Evolutionary conservation across 2,113 vertebrate genomes (phyloP), one percentile per base, ranked within the genome.

Genomic region (Aptenodytes forsteri): DNA sequence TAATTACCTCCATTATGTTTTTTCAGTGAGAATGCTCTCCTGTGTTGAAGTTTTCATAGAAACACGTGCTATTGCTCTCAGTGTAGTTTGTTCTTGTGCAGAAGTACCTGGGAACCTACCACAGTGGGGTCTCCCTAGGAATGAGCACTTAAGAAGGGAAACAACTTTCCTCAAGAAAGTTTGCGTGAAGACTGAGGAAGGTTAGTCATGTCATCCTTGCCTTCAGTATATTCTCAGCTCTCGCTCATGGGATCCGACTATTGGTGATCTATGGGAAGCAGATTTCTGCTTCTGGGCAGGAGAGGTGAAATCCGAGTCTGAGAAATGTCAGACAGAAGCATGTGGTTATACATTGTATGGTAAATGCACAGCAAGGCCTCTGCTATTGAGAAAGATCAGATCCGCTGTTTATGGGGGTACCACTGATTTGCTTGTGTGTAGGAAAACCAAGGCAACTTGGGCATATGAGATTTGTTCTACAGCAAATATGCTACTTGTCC

Each of bases 131-230:
- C 6, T 49, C 30, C 25, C 47, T 85, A 36, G 44, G 40, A 75
- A 58, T 23, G 13, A 21, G 13, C 12, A 2, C 20, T 19, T 73
- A 44, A 78, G 52, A 78, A 84, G 11, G 16, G n/a, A 73, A 85
- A 50, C 7, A 82, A 34, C 34, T 70, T 83, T 75, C 72, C 12
- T 65, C 13, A 44, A 46, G 23, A 66, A 76, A 50, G 14, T 14
- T 49, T 40, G 12, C 3, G 9, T 81, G 46, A 75, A 19, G 20
- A 7, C 22, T 71, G 55, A 75, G 47, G 26, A 17, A 84, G 10
- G 5, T 66, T 49, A 14, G 11, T 49, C 18, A 3, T 1, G 2
- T 20, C 0, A 0, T 6, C 20, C 27, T 96, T 32, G 1, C 19
- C 46, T 83, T 78, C 18, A 23, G 22, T 42, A 10, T 71, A 25